Base-by-base conservation (phyloP, 2,797 vertebrate genomes). In the Gymnocypris eckloni region DNA sequence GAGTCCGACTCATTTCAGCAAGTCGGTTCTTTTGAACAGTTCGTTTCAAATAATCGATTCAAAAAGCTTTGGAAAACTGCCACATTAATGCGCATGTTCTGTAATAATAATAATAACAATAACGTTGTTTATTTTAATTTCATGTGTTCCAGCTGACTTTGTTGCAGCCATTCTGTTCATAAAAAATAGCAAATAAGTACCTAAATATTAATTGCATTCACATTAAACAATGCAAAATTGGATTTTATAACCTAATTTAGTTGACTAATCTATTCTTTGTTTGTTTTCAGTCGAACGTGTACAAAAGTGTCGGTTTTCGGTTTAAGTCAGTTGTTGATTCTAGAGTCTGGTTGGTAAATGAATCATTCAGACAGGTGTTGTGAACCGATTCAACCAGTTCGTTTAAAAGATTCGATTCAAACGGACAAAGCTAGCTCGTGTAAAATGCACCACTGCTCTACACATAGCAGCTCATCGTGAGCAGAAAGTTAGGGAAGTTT, bases 21-120 rank as follows among this genome's bases (percentile, higher is more conserved):
- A 81, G 33, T 81, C 79, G 50, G n/a, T 33, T 82, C 81, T 82
- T 82, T 43, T 43, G 81, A 82, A 59, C 15, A 5, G 6, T 52
- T 81, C 18, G 1, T 52, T 52, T 52, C 10, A 37, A 81, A 81
- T 20, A 72, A 2, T 4, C 3, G 61, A 25, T 54, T 69, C 43
- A 80, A n/a, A 37, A 25, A 10, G 12, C 37, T 22, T 20, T 75
- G 16, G 43, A 45, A 45, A 45, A n/a, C 12, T 39, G 6, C 28
- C 0, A 39, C 73, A 37, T 13, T 0, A 76, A n/a, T 7, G 12
- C 6, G 13, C 37, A n/a, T 64, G 25, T 64, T 43, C 1, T 28
- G 2, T 61, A 18, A 43, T 33, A 33, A 33, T 33, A 33, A 33
- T 33, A 33, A 33, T 33, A 33, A 33, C 3, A 33, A 33, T 0